These are phyloP conservation scores for Agrochola lota DNA, from an alignment of 2,888 invertebrate species.

Conservation along the genomic window DNA sequence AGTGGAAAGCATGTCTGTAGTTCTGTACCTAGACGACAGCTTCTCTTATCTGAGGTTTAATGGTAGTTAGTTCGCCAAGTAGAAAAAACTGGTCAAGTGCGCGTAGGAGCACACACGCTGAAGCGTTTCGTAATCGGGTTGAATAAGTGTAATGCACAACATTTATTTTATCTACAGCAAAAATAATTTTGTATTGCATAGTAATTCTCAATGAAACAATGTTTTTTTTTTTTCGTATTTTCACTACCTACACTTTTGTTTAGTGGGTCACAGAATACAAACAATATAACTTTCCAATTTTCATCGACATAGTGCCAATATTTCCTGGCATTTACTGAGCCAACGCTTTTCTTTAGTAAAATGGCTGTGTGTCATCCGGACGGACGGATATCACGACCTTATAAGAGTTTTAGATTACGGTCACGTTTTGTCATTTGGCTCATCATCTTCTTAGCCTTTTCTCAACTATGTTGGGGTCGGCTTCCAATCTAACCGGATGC, in stretches of 20 bases:
- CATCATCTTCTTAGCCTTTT: not conserved
- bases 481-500: not conserved
- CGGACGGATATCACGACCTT: too few relatives aligned
- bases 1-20: constrained; percentile 13
- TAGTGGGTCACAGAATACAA: too few relatives aligned
- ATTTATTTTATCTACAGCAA: not conserved
- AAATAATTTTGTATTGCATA: not conserved
- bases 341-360: not conserved
- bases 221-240: not conserved
- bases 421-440: too few relatives aligned
- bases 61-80: not conserved
- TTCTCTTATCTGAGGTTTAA: not conserved
- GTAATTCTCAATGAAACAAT: not conserved
- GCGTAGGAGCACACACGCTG: not conserved
- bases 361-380: not conserved
- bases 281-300: constrained; percentile 2
- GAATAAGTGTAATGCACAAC: too few relatives aligned
- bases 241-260: too few relatives aligned
- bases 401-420: too few relatives aligned
- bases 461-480: not conserved
- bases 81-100: not conserved
- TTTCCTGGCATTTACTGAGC: too few relatives aligned
- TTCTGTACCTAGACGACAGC: not conserved
- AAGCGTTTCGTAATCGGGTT: too few relatives aligned
- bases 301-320: not conserved